Evolutionary conservation across 2,888 invertebrate species (phyloP).

Genomic region (Eretmocerus hayati): DNA sequence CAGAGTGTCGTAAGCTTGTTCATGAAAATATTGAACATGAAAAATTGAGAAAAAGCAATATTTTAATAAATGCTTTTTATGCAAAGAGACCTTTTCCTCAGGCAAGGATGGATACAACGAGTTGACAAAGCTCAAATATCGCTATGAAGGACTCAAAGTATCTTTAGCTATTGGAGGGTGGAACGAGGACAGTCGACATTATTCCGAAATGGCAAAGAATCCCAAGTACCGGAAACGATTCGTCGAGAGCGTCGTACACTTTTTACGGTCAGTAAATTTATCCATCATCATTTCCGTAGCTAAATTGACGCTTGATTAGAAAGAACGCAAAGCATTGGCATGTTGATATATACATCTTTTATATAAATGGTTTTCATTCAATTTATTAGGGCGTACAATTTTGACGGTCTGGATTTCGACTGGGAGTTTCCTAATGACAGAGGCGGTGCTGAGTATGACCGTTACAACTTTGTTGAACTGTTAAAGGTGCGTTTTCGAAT

Average conservation of each 20-base stretch:
- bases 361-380: too few species aligned
- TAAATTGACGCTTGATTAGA: background rate
- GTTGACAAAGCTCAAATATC: constrained; percentile 60
- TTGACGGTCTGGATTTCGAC: constrained; percentile 73
- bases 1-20: too few species aligned
- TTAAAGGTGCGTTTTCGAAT: constrained; percentile 55
- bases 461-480: constrained; percentile 68
- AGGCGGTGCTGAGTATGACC: constrained; percentile 68
- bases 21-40: too few species aligned
- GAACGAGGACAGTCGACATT: constrained; percentile 79
- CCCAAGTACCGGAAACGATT: constrained; percentile 59
- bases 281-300: too few species aligned
- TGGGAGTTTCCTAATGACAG: constrained; percentile 79
- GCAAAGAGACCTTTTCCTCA: constrained; percentile 27
- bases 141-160: constrained; percentile 65
- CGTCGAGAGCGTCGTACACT: constrained; percentile 61
- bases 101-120: constrained; percentile 53
- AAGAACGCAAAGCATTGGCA: background rate
- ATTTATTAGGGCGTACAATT: constrained; percentile 63
- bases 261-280: constrained; percentile 54
- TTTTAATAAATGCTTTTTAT: constrained; percentile 20
- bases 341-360: background rate
- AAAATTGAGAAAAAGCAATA: too few species aligned
- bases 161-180: constrained; percentile 83
- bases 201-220: constrained; percentile 62